Conservation (phyloP, 2,113 vertebrate genomes). For the Lamprotornis superbus region DNA sequence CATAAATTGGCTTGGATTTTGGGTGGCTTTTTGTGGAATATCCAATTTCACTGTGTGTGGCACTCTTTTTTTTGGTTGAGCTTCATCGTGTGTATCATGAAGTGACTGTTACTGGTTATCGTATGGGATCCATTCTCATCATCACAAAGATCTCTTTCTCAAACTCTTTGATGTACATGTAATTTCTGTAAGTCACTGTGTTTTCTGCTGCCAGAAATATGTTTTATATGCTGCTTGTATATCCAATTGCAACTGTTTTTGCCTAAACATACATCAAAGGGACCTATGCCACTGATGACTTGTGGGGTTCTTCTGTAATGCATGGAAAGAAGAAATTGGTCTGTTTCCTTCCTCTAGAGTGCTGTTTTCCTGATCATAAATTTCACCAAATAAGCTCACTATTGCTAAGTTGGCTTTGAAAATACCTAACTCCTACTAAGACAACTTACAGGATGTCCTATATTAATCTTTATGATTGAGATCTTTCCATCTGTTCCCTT, state of each 20-base stretch:
- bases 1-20: background rate
- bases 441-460: background rate
- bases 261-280: background rate
- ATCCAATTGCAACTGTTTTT: background rate
- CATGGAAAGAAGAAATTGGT: background rate
- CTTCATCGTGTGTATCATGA: background rate
- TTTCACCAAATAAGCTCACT: background rate
- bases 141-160: background rate
- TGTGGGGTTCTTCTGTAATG: background rate
- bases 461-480: background rate
- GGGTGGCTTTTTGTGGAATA: background rate
- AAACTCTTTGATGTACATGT: background rate
- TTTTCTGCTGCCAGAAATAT: background rate
- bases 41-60: background rate
- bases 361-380: background rate
- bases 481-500: background rate
- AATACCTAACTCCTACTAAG: background rate
- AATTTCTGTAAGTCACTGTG: background rate
- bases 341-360: background rate
- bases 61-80: background rate
- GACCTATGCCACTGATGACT: background rate
- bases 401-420: background rate
- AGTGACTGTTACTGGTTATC: background rate
- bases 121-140: background rate
- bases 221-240: background rate